These are phyloP conservation scores for Drosophila recens DNA, from an alignment of 2,888 invertebrate genomes.

Conservation along the genomic window DNA sequence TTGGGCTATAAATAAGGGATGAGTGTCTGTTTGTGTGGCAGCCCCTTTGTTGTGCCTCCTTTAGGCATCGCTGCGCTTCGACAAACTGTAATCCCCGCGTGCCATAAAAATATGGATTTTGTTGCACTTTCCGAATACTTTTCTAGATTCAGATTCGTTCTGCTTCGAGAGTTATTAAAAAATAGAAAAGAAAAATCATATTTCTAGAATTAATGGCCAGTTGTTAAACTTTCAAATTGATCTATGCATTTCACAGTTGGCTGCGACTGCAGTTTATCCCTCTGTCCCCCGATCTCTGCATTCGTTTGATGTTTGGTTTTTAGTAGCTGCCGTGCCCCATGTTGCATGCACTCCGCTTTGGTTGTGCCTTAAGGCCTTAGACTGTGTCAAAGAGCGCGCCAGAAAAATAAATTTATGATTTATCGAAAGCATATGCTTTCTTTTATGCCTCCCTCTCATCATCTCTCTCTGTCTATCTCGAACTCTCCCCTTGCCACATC, in stretches of 20 bases:
- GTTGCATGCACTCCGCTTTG: slow-evolving; percentile 22
- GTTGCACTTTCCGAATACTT: slow-evolving; percentile 36
- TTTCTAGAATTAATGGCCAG: slow-evolving; percentile 62
- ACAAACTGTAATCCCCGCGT: slow-evolving; percentile 59
- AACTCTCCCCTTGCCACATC: slow-evolving; percentile 8
- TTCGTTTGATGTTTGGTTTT: slow-evolving; percentile 60
- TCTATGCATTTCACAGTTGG: slow-evolving; percentile 79
- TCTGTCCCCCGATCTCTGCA: slow-evolving; percentile 9
- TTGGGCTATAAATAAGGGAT: slow-evolving; percentile 21
- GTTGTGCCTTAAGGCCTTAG: slow-evolving; percentile 25
- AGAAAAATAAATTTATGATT: slow-evolving; percentile 79
- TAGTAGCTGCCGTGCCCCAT: slow-evolving; percentile 25
- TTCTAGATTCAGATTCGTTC: slow-evolving; percentile 3
- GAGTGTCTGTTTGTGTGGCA: slow-evolving; percentile 1
- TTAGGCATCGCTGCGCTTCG: slow-evolving; percentile 46
- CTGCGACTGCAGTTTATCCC: slow-evolving; percentile 47
- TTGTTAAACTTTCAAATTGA: slow-evolving; percentile 76
- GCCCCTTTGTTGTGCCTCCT: slow-evolving; percentile 22
- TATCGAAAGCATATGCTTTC: slow-evolving; percentile 76
- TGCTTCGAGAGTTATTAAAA: slow-evolving; percentile 26
- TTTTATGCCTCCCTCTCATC: slow-evolving; percentile 12
- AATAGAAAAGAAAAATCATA: slow-evolving; percentile 45
- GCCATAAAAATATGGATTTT: slow-evolving; percentile 70
- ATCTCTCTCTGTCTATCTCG: background rate
- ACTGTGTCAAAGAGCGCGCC: slow-evolving; percentile 69